Percentiles rank a stretch among this genome's conserved stretches.
phyloP scores from a whole-genome alignment of 1,140 invertebrate species.

The Drosophila ercepeae region DNA sequence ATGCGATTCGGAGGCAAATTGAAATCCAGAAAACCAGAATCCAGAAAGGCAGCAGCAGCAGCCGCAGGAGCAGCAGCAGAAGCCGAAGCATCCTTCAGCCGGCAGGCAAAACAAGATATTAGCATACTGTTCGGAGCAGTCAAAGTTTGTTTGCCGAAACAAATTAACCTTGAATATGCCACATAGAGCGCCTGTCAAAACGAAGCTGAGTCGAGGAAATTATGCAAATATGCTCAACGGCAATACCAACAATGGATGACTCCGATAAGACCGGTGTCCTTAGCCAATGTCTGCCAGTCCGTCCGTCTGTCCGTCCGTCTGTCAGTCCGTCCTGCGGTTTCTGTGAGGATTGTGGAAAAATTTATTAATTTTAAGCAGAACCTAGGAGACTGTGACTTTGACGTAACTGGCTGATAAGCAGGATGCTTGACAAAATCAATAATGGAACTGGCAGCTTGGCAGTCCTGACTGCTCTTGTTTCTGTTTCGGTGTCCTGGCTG shows the following conservation, averaged over 20 bases:
- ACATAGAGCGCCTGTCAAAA: constrained; percentile 33
- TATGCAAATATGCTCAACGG: constrained; percentile 49
- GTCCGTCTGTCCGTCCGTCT: neutral
- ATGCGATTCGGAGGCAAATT: constrained; percentile 45
- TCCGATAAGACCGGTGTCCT: constrained; percentile 33
- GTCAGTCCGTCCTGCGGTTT: neutral
- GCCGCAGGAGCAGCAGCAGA: neutral
- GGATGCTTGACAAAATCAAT: constrained; percentile 69
- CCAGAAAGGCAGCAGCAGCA: constrained; percentile 12
- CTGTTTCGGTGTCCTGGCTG: constrained; percentile 14
- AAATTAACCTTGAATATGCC: constrained; percentile 73
- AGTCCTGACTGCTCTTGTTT: constrained; percentile 27
- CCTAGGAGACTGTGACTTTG: constrained; percentile 52
- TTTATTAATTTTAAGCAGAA: constrained; percentile 68
- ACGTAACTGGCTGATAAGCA: constrained; percentile 45
- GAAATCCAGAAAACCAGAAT: constrained; percentile 38
- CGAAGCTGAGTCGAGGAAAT: constrained; percentile 38
- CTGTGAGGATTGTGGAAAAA: constrained; percentile 47
- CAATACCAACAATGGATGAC: constrained; percentile 35
- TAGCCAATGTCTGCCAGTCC: neutral
- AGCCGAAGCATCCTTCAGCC: neutral
- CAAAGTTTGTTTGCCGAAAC: constrained; percentile 68
- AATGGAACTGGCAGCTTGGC: constrained; percentile 28
- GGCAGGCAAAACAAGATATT: constrained; percentile 48
- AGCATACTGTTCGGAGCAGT: constrained; percentile 64